A percentile compares a stretch with the other conserved stretches of the same genome.
phyloP scores from a whole-genome alignment of 2,888 invertebrate species.

The Rhabditophanes sp. region DNA sequence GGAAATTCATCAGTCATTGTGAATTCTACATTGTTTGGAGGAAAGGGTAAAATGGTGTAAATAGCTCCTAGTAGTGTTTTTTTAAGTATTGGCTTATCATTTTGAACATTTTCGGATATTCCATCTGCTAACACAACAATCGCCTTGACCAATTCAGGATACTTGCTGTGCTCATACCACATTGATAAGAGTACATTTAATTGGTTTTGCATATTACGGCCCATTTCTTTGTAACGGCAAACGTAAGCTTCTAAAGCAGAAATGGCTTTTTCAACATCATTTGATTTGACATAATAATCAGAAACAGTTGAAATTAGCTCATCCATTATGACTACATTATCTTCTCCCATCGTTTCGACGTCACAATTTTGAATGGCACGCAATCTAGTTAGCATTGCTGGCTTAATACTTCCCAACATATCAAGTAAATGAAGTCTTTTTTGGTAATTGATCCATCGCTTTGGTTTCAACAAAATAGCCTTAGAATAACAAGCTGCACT shows the following conservation, averaged over 20 bases:
- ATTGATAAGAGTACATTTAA: constrained; percentile 18
- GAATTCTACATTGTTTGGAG: not conserved
- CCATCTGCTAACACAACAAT: constrained; percentile 23
- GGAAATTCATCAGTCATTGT: not conserved
- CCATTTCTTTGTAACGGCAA: constrained; percentile 26
- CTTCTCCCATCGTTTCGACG: not conserved
- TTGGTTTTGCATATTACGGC: constrained; percentile 13
- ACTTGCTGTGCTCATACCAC: constrained; percentile 21
- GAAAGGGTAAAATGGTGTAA: not conserved
- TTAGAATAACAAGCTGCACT: constrained; percentile 26
- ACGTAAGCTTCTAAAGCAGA: constrained; percentile 30
- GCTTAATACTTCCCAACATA: constrained; percentile 14
- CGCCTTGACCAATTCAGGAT: constrained; percentile 22
- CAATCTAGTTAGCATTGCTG: constrained; percentile 34
- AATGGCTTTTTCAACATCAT: constrained; percentile 34
- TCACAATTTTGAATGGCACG: constrained; percentile 17
- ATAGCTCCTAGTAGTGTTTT: too few species aligned
- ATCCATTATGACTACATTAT: constrained; percentile 15
- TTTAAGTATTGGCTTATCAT: too few species aligned
- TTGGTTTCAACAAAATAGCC: constrained; percentile 25
- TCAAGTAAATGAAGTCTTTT: constrained; percentile 31
- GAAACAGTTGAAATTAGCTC: too few species aligned
- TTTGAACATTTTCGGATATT: not conserved
- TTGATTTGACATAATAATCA: constrained; percentile 28
- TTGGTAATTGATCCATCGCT: constrained; percentile 32